Evolutionary conservation across 35 echinoderm and acorn worm species (phyloP).

Genomic region (Apostichopus californicus): DNA sequence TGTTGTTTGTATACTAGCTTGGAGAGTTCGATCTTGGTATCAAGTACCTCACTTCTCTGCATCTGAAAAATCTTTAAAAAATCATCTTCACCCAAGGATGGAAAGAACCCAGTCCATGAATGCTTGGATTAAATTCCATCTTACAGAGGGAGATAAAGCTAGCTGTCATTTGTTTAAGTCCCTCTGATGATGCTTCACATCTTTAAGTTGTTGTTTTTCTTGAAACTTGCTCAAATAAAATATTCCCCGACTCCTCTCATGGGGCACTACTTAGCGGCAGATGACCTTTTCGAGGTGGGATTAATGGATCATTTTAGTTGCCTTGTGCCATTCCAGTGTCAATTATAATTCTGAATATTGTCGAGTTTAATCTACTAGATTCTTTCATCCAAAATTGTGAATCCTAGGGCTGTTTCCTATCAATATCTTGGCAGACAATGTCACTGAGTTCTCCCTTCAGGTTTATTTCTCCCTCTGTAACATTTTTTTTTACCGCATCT

Average conservation of each 20-base stretch:
- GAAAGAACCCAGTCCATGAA: not conserved
- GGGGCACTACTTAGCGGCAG: not conserved
- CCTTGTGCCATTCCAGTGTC: constrained; percentile 3
- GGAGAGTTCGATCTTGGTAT: not conserved
- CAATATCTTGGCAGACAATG: not conserved
- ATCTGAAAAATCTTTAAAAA: not conserved
- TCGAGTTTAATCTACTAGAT: constrained; percentile 7
- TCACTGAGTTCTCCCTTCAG: not conserved
- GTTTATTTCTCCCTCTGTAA: not conserved
- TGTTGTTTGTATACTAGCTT: not conserved
- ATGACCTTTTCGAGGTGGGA: constrained; percentile 22
- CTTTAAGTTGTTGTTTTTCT: not conserved
- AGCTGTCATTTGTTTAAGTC: not conserved
- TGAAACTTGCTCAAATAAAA: not conserved
- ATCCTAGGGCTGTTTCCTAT: not conserved
- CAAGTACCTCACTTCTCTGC: not conserved
- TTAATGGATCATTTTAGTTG: constrained; percentile 34
- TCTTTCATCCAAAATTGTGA: not conserved
- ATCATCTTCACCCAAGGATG: not conserved
- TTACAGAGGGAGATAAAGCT: not conserved
- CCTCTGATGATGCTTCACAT: not conserved
- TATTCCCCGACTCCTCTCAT: not conserved
- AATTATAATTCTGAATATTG: constrained; percentile 24
- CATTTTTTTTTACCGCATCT: not conserved
- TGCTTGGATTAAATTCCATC: not conserved